Base-by-base conservation (phyloP, 2,113 vertebrate genomes). In the Semnornis frantzii region DNA sequence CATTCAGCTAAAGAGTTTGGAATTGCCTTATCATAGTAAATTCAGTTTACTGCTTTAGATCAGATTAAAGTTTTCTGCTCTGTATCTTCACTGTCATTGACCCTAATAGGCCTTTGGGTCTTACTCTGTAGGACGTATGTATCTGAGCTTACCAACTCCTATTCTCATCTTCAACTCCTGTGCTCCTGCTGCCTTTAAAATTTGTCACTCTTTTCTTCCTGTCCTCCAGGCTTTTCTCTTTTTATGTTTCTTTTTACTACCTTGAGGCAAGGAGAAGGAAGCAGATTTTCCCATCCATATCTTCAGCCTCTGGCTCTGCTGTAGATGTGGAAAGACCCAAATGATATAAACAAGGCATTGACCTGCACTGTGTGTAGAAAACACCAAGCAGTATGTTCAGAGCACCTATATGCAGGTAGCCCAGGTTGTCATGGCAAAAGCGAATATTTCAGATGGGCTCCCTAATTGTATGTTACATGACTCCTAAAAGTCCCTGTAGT, bases 361-460 rank as follows among this genome's bases (percentile, higher is more conserved):
- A 80, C 60, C n/a, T 64, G 74, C 62, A 39, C 30, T 73, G 73
- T 46, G 15, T 31, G 23, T 21, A 42, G 55, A 31, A 75, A 89
- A 64, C 63, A 12, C 44, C 3, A 9, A 74, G 19, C 27, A 77
- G 57, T 34, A 8, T 4, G 0, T 63, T 57, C 63, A 55, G 63
- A 66, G 25, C 58, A 87, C 27, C n/a, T 13, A 0, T 34, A 63
- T 85, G 37, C 59, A 30, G 2, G 1, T 85, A 0, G 0, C 23
- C 15, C 12, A 14, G 54, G 50, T 34, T 80, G 54, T 21, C 50
- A n/a, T 39, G 68, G 46, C 72, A 52, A 17, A 87, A 82, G 34
- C 12, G 15, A 14, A 54, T 48, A 33, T 71, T 85, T 71, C 75
- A 54, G 60, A 74, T 71, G 15, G 30, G 17, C 14, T 87, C 66